Percentiles rank a stretch among this genome's conserved stretches.
phyloP scores from a whole-genome alignment of 2,113 vertebrate genomes.

The Falcunculus frontatus region DNA sequence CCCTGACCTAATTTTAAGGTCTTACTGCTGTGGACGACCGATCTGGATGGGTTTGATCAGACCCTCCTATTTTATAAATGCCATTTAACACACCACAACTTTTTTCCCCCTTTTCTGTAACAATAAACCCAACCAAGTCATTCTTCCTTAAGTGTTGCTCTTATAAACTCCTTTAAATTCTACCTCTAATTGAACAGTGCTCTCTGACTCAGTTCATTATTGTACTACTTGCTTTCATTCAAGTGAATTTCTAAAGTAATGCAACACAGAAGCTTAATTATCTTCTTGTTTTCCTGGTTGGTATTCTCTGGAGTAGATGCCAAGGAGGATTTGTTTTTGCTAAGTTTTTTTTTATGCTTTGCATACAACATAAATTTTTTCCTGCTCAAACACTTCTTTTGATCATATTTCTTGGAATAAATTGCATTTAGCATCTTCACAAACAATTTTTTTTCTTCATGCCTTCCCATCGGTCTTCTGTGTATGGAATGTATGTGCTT shows the following conservation, averaged over 20 bases:
- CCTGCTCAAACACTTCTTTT: neutral
- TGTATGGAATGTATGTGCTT: neutral
- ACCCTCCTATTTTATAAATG: neutral
- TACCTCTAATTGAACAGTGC: conserved; percentile 30
- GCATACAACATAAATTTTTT: neutral
- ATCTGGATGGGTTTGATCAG: conserved; percentile 12
- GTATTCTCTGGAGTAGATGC: conserved; percentile 7
- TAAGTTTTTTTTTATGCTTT: neutral
- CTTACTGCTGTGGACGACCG: neutral
- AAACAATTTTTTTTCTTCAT: neutral
- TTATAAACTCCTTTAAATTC: conserved; percentile 27
- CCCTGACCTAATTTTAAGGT: conserved; percentile 15
- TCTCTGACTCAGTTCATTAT: conserved; percentile 27
- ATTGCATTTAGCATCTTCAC: neutral
- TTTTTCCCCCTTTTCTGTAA: neutral
- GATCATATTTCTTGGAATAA: neutral
- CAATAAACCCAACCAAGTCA: neutral
- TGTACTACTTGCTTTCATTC: conserved; percentile 29
- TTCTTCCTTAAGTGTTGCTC: conserved; percentile 16
- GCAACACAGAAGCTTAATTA: conserved; percentile 61
- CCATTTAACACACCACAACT: conserved; percentile 9
- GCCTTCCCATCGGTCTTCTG: neutral
- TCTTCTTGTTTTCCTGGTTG: neutral
- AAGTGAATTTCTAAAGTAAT: conserved; percentile 31
- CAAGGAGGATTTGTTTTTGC: neutral